phyloP scores from a whole-genome alignment of 2,888 invertebrate species.

The Drosophila prolongata region DNA sequence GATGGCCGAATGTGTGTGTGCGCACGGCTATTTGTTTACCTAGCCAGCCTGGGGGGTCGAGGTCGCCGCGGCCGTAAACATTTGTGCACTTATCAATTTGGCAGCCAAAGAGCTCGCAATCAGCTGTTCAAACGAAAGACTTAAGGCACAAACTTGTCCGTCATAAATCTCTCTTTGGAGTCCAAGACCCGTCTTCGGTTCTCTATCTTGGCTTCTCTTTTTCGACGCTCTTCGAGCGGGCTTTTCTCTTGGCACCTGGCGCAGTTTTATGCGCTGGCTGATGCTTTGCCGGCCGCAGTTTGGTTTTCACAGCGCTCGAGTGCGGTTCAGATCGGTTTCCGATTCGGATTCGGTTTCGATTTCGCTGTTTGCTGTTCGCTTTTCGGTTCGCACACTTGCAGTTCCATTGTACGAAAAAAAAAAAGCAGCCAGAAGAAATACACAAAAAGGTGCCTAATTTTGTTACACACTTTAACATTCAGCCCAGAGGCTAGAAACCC shows the following conservation, averaged over 20 bases:
- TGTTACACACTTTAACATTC: conserved; percentile 15
- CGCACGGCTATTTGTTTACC: conserved; percentile 25
- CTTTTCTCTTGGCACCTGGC: conserved; percentile 51
- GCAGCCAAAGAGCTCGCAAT: conserved; percentile 57
- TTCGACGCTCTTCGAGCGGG: conserved; percentile 20
- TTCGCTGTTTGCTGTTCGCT: conserved; percentile 9
- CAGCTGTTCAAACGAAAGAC: conserved; percentile 75
- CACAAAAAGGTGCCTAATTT: conserved; percentile 41
- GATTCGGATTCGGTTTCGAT: conserved; percentile 41
- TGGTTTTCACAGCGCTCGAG: conserved; percentile 77
- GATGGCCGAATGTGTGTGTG: conserved; percentile 17
- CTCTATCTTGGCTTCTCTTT: conserved; percentile 5
- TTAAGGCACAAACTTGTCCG: conserved; percentile 73
- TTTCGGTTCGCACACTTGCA: conserved; percentile 8
- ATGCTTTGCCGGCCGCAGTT: conserved; percentile 78
- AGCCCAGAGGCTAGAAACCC: conserved; percentile 33
- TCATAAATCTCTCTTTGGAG: conserved; percentile 71
- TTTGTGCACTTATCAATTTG: conserved; percentile 72
- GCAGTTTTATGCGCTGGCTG: conserved; percentile 78
- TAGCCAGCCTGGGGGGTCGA: conserved; percentile 69
- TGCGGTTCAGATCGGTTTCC: conserved; percentile 47
- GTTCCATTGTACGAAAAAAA: conserved; percentile 8
- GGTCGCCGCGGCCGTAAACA: conserved; percentile 74
- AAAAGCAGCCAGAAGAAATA: conserved; percentile 10
- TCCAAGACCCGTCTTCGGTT: conserved; percentile 6